Conservation (phyloP, 2,797 vertebrate species). For the Trachurus trachurus region DNA sequence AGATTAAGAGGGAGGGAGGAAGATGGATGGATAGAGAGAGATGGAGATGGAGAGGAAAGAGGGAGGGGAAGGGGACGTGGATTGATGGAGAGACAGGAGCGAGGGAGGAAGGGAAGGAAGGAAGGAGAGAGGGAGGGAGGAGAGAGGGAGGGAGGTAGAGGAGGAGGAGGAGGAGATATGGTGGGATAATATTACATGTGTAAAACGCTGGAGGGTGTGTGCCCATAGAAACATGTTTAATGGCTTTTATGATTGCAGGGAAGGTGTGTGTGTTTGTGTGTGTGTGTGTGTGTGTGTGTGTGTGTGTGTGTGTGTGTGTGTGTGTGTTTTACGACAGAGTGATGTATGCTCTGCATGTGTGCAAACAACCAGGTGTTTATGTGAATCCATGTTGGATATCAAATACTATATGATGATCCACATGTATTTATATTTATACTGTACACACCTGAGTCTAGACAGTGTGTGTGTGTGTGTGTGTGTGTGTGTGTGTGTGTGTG, state of each 20-base stretch:
- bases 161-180: conserved; percentile 61
- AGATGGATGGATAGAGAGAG: conserved; percentile 16
- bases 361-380: conserved; percentile 57
- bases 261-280: conserved; percentile 60
- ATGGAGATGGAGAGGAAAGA: conserved; percentile 31
- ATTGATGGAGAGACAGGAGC: conserved; percentile 62
- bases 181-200: conserved; percentile 80
- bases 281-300: conserved; percentile 59
- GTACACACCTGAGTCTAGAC: conserved; percentile 39
- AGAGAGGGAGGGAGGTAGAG: conserved; percentile 24
- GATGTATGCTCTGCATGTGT: conserved; percentile 51
- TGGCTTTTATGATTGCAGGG: conserved; percentile 73
- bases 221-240: conserved; percentile 80
- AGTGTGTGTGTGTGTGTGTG: no score
- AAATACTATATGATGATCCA: neutral
- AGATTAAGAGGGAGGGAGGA: conserved; percentile 51
- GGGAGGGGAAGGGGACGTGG: conserved; percentile 36
- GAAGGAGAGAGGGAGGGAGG: conserved; percentile 36
- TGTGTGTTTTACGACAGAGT: conserved; percentile 19
- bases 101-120: conserved; percentile 44
- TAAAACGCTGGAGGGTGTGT: conserved; percentile 76
- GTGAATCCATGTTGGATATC: conserved; percentile 18
- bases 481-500: no score
- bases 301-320: neutral
- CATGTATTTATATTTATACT: conserved; percentile 12